Conservation (phyloP, 2,113 vertebrate species). For the Coptodon rendalli region DNA sequence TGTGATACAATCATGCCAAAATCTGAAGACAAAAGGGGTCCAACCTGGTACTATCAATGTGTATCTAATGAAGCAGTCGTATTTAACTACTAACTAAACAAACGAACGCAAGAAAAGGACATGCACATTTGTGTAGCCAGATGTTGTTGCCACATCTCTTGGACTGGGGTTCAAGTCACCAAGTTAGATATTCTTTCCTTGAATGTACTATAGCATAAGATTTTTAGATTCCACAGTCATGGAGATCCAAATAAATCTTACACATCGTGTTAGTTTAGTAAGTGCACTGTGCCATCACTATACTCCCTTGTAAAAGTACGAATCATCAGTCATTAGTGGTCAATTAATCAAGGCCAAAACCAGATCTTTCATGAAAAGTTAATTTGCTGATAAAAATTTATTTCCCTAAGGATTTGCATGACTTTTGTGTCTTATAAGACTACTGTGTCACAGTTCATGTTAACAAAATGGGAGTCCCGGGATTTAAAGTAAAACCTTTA, state of each 20-base stretch:
- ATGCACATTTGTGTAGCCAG: background rate
- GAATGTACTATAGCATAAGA: background rate
- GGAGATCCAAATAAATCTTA: background rate
- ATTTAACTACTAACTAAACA: background rate
- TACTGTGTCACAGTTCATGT: background rate
- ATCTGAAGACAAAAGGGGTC: background rate
- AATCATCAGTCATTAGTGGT: background rate
- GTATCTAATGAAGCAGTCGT: background rate
- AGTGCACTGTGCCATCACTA: background rate
- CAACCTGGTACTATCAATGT: background rate
- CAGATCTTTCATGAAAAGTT: background rate
- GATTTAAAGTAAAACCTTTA: background rate
- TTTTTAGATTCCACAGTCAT: background rate
- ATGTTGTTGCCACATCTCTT: background rate
- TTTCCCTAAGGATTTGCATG: background rate
- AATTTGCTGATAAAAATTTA: background rate
- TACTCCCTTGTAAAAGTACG: background rate
- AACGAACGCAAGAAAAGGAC: background rate
- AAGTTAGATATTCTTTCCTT: background rate
- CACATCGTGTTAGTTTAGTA: background rate
- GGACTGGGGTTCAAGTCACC: background rate
- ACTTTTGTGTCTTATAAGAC: background rate
- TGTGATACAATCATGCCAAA: background rate
- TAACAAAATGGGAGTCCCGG: background rate
- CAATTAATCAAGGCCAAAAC: background rate